Percentiles rank a stretch among this genome's conserved stretches.
Conservation (phyloP, 2,797 vertebrate species). For the Cetoscarus ocellatus region DNA sequence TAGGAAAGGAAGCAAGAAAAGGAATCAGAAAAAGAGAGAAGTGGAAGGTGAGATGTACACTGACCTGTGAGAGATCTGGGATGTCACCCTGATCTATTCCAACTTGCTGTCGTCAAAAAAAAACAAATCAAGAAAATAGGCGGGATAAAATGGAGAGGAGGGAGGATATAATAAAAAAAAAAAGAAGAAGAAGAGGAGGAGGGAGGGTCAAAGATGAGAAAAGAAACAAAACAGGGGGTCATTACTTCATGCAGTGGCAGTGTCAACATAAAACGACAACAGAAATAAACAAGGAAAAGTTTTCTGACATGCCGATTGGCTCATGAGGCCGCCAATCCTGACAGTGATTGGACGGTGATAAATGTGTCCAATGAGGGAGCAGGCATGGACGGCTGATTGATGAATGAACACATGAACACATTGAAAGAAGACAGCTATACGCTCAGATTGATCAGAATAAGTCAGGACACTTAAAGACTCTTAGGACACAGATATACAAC, state of each 20-base stretch:
- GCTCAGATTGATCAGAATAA: neutral
- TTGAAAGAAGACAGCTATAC: conserved; percentile 19
- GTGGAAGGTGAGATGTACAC: conserved; percentile 86
- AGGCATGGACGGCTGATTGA: conserved; percentile 38
- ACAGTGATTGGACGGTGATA: conserved; percentile 61
- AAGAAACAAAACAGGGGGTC: conserved; percentile 72
- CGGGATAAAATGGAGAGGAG: conserved; percentile 52
- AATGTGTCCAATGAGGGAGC: conserved; percentile 60
- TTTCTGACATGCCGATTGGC: conserved; percentile 50
- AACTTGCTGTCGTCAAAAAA: conserved; percentile 93
- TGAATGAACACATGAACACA: conserved; percentile 47
- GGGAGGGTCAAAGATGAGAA: conserved; percentile 44
- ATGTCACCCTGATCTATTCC: conserved; percentile 97
- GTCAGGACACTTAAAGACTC: neutral
- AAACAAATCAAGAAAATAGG: conserved; percentile 37
- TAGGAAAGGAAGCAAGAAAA: conserved; percentile 5
- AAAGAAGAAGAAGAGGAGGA: neutral
- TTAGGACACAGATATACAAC: conserved; percentile 47
- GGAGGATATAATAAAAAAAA: conserved; percentile 22
- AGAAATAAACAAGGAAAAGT: conserved; percentile 75
- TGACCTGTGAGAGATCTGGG: conserved; percentile 98
- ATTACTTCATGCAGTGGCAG: conserved; percentile 85
- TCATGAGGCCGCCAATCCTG: conserved; percentile 28
- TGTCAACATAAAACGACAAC: conserved; percentile 74
- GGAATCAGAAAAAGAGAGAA: conserved; percentile 35